Conservation (phyloP, 2,888 invertebrate species). For the Nymphalis urticae region DNA sequence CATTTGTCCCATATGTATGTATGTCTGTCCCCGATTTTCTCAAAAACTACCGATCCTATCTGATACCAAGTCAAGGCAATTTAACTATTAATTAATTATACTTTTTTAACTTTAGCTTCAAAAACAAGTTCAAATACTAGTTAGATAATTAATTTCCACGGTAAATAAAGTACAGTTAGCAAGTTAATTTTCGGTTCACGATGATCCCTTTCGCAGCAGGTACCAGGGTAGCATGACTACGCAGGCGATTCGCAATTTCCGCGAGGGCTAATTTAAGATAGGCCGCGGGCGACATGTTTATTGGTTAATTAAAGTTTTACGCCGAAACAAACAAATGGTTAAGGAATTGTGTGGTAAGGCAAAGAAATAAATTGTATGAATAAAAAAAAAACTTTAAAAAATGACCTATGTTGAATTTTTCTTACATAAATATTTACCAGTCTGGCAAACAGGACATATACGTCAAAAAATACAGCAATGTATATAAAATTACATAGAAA, state of each 20-base stretch:
- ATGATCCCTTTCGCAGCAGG: constrained; percentile 30
- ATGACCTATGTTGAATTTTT: background rate
- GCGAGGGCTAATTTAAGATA: constrained; percentile 67
- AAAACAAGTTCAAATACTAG: constrained; percentile 5
- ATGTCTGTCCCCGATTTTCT: too few relatives aligned
- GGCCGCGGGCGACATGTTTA: constrained; percentile 76
- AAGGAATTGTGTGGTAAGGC: constrained; percentile 43
- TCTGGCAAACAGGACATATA: too few relatives aligned
- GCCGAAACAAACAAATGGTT: constrained; percentile 67
- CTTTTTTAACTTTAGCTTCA: background rate
- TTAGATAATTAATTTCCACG: background rate
- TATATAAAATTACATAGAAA: too few relatives aligned
- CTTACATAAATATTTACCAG: background rate
- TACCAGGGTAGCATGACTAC: constrained; percentile 40
- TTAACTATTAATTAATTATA: too few relatives aligned
- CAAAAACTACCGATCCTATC: too few relatives aligned
- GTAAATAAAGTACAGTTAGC: constrained; percentile 1
- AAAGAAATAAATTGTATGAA: constrained; percentile 44
- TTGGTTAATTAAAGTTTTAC: constrained; percentile 82
- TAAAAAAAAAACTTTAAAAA: background rate
- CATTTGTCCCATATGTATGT: too few relatives aligned
- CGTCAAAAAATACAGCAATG: too few relatives aligned
- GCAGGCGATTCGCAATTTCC: constrained; percentile 49
- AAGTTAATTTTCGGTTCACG: constrained; percentile 13
- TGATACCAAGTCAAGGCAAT: too few relatives aligned